phyloP scores from a whole-genome alignment of 2,888 invertebrate species.

The Operophtera brumata region DNA sequence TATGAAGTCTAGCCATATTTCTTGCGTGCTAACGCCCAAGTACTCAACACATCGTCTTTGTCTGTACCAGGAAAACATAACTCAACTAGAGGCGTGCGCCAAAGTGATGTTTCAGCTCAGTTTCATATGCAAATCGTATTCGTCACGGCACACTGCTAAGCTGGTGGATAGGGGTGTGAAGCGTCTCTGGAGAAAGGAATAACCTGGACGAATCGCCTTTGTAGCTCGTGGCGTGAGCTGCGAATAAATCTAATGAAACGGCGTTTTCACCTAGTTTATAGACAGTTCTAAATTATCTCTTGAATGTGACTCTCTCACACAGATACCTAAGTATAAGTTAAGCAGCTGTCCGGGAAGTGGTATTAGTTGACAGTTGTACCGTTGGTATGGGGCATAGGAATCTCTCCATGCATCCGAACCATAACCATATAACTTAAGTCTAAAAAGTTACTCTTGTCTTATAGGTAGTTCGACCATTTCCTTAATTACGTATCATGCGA shows the following conservation, averaged over 20 bases:
- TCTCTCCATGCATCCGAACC: no score
- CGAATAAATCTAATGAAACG: neutral
- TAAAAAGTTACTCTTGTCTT: no score
- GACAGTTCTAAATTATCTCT: no score
- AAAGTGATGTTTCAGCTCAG: constrained; percentile 51
- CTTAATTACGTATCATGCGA: no score
- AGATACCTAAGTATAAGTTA: no score
- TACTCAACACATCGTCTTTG: constrained; percentile 39
- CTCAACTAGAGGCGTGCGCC: constrained; percentile 43
- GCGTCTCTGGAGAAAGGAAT: neutral
- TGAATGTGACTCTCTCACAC: no score
- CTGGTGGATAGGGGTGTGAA: constrained; percentile 14
- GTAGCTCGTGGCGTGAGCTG: neutral
- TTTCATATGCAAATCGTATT: constrained; percentile 62
- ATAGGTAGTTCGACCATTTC: no score
- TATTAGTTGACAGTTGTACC: no score
- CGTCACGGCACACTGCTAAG: constrained; percentile 48
- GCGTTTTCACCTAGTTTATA: neutral
- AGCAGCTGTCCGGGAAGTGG: no score
- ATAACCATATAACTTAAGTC: no score
- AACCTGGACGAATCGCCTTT: neutral
- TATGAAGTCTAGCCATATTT: constrained; percentile 17
- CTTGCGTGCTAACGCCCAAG: constrained; percentile 22
- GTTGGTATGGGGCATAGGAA: no score
- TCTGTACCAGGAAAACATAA: constrained; percentile 47